These are phyloP conservation scores for Podabrus alpinus DNA, from an alignment of 2,888 invertebrate species.

Conservation along the genomic window DNA sequence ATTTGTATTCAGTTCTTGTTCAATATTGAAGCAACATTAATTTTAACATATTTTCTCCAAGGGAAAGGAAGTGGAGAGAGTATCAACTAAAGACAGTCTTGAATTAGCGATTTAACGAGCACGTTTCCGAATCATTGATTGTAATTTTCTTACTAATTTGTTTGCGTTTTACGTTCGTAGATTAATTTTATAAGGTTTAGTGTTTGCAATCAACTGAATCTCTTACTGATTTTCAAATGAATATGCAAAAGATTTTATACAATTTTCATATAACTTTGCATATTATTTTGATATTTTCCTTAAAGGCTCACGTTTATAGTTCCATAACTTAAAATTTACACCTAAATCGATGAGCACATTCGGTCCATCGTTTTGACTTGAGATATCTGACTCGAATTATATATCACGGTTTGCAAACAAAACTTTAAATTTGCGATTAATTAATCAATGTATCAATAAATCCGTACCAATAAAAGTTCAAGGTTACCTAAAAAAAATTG, in stretches of 20 bases:
- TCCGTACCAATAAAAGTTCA: constrained; percentile 8
- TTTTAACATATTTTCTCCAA: constrained; percentile 51
- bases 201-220: constrained; percentile 24
- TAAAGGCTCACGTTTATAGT: not conserved
- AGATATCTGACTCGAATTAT: no score
- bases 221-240: constrained; percentile 15
- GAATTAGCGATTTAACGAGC: constrained; percentile 46
- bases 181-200: constrained; percentile 28
- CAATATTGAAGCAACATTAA: constrained; percentile 53
- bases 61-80: constrained; percentile 46
- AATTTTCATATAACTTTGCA: not conserved
- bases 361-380: not conserved
- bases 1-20: constrained; percentile 36
- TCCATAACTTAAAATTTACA: not conserved
- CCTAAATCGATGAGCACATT: not conserved
- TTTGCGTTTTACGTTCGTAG: constrained; percentile 38
- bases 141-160: constrained; percentile 55
- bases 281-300: not conserved
- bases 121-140: constrained; percentile 54
- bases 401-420: no score
- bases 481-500: constrained; percentile 7
- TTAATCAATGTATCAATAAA: not conserved
- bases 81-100: constrained; percentile 40
- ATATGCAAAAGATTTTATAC: not conserved
- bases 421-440: no score